Conservation (phyloP, 2,888 invertebrate genomes). For the Tuberolachnus salignus region DNA sequence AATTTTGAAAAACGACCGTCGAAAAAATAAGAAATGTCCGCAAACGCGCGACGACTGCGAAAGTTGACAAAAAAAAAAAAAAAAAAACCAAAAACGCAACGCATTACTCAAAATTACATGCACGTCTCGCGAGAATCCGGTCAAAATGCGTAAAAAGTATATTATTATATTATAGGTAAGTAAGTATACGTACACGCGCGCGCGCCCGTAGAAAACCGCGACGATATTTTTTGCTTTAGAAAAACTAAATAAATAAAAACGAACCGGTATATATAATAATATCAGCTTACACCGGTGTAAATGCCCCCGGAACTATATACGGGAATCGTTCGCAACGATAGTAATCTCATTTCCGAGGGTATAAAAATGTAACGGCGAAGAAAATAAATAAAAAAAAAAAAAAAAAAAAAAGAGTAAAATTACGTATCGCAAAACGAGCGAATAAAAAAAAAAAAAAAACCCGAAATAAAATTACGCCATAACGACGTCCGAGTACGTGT, state of each 20-base stretch:
- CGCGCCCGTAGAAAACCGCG: too few relatives aligned
- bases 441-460: too few relatives aligned
- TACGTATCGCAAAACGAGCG: too few relatives aligned
- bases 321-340: background rate
- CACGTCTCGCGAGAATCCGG: background rate
- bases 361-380: background rate
- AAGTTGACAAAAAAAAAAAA: too few relatives aligned
- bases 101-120: conserved; percentile 13
- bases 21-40: background rate
- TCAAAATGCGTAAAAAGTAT: too few relatives aligned
- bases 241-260: background rate
- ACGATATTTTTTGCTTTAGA: too few relatives aligned
- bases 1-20: conserved; percentile 48
- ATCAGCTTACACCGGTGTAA: background rate
- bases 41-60: background rate
- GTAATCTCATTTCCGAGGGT: too few relatives aligned
- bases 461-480: too few relatives aligned
- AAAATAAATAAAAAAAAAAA: background rate
- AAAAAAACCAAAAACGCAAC: background rate
- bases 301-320: background rate
- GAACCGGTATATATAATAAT: background rate
- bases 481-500: too few relatives aligned
- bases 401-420: too few relatives aligned
- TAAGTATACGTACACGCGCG: too few relatives aligned
- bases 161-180: too few relatives aligned